Evolutionary conservation across 2,113 vertebrate species (phyloP), one percentile per base, ranked within the genome.

Genomic region (Cairina moschata): DNA sequence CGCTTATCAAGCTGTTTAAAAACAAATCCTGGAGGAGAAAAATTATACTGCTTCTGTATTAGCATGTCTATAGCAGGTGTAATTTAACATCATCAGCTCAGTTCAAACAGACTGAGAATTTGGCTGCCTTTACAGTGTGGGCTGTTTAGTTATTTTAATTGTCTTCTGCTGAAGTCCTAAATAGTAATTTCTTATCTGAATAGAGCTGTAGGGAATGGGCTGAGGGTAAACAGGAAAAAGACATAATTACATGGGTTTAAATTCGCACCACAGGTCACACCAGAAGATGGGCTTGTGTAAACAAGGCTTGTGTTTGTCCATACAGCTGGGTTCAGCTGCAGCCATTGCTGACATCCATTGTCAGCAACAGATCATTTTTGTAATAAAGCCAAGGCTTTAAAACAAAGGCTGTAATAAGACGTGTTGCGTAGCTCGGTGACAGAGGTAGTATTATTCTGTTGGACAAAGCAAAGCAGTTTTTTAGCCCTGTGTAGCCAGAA

Each of bases 311-410:
- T 94, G 62, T 94, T 94, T 94, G 44, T 94, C 88, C 52, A 6
- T 91, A 68, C 90, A 96, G 60, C 93, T 95, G 94, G 29, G 54
- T 78, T 93, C 83, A 92, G 92, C 91, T 93, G 91, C 54, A 34
- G 42, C 82, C 15, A 32, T 78, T 89, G 81, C 93, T 92, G 88
- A 84, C 83, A 90, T 67, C 86, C 93, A 92, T 84, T 93, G 86
- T 93, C 83, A 96, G 95, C 92, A 68, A 66, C 92, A 95, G 46
- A 90, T 95, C 81, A 91, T 93, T 91, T 89, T 69, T 96, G 93
- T 94, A 85, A 67, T n/a, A 17, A 62, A 89, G 93, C 92, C 95
- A 92, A 86, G 44, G 42, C 34, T 93, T 83, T 86, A 65, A 83
- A 88, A 96, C 95, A 95, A 95, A 86, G 92, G 16, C 12, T 0